A percentile compares a stretch with the other conserved stretches of the same genome.
These are phyloP conservation scores for Cryptoprocta ferox DNA, from an alignment of 2,797 vertebrate species.

Conservation along the genomic window DNA sequence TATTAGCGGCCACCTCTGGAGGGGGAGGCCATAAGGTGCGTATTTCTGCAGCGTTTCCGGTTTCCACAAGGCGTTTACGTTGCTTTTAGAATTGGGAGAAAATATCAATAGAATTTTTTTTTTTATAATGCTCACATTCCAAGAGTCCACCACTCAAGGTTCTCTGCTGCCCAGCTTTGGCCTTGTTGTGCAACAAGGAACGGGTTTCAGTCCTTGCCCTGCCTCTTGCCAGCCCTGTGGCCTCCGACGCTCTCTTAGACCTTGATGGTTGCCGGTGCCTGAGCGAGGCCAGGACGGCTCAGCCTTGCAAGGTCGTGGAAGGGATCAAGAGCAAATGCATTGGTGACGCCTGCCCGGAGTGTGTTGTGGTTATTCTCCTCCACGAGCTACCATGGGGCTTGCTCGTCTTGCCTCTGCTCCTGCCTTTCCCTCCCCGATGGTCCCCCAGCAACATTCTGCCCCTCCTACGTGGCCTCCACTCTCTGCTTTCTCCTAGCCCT, in stretches of 20 bases:
- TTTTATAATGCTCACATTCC: not conserved
- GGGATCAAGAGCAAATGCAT: rapidly evolving
- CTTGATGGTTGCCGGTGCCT: not conserved
- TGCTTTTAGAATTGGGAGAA: not conserved
- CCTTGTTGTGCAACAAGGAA: not conserved
- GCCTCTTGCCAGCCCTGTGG: not conserved
- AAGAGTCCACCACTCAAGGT: not conserved
- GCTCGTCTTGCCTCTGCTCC: not conserved
- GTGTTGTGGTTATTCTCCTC: not conserved
- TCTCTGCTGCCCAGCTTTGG: not conserved
- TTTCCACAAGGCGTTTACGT: not conserved
- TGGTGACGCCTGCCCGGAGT: not conserved
- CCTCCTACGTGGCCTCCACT: not conserved
- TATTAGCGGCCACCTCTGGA: not conserved
- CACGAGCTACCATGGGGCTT: not conserved
- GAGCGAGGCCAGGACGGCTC: not conserved
- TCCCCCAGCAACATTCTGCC: not conserved
- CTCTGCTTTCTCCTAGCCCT: not conserved
- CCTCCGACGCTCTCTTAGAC: not conserved
- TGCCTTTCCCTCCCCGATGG: not conserved
- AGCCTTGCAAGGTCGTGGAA: not conserved
- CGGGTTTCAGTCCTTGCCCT: not conserved
- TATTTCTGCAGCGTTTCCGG: not conserved
- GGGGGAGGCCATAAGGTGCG: not conserved
- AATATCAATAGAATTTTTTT: not conserved